Evolutionary conservation across 2,113 vertebrate genomes (phyloP).

Genomic region (Pomatorhinus ruficollis): DNA sequence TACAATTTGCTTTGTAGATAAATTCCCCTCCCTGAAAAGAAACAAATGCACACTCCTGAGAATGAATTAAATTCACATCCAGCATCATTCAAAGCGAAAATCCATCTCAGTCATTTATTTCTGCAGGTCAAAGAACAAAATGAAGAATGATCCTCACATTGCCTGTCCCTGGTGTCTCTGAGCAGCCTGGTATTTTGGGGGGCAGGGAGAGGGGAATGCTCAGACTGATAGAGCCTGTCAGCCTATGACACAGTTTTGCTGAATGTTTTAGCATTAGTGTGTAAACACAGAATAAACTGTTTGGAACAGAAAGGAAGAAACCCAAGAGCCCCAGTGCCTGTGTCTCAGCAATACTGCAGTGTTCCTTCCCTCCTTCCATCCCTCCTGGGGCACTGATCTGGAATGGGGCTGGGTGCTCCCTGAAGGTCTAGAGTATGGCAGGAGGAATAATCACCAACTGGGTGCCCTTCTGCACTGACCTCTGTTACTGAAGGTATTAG

Average conservation of each 20-base stretch:
- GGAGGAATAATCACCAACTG: not conserved
- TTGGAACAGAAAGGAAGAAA: not conserved
- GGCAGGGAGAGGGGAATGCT: not conserved
- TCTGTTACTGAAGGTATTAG: not conserved
- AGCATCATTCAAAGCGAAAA: not conserved
- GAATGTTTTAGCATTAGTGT: not conserved
- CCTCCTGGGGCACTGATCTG: accelerated
- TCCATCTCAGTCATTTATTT: not conserved
- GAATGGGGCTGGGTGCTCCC: not conserved
- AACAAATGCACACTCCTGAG: constrained; percentile 41
- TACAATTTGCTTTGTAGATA: constrained; percentile 97
- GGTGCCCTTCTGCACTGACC: not conserved
- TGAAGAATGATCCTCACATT: constrained; percentile 1
- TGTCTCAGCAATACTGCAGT: accelerated
- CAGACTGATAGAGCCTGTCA: not conserved
- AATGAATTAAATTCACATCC: constrained; percentile 13
- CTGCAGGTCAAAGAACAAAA: constrained; percentile 33
- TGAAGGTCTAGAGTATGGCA: not conserved
- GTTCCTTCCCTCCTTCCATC: not conserved
- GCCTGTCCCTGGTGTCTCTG: not conserved
- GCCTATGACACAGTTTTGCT: not conserved
- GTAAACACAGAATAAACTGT: not conserved
- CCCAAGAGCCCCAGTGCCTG: not conserved
- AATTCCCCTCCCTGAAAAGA: constrained; percentile 88
- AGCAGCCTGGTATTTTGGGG: not conserved